A percentile compares a stretch with the other conserved stretches of the same genome.
Conservation (phyloP, 2,888 invertebrate genomes). For the Hylaea fasciaria region DNA sequence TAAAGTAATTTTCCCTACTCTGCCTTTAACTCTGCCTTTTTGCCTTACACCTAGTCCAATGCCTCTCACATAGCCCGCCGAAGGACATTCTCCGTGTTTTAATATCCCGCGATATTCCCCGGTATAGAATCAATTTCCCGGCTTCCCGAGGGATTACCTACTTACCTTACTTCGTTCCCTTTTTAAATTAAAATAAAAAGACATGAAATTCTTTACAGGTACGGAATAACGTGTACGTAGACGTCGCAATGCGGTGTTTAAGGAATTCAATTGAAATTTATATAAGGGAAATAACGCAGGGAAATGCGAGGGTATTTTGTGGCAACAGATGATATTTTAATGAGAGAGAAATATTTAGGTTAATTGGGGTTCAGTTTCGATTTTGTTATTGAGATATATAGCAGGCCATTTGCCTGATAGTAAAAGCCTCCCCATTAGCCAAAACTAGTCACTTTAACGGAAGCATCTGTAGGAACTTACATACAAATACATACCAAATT, state of each 20-base stretch:
- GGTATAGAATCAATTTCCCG: constrained; percentile 43
- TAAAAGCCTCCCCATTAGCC: no score
- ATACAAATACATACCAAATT: no score
- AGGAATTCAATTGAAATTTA: constrained; percentile 4
- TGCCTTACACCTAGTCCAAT: constrained; percentile 26
- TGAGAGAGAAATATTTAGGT: no score
- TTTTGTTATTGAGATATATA: neutral
- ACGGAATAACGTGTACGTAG: constrained; percentile 12
- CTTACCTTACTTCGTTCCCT: constrained; percentile 34
- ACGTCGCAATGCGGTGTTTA: constrained; percentile 29
- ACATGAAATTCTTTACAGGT: constrained; percentile 34
- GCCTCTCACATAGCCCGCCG: constrained; percentile 15
- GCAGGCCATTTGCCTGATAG: no score
- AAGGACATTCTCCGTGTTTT: constrained; percentile 36
- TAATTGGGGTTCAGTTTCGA: neutral
- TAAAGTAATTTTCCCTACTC: no score
- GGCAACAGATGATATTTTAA: no score
- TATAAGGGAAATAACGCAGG: neutral
- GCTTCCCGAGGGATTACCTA: constrained; percentile 38
- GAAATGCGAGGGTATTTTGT: neutral
- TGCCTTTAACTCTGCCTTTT: constrained; percentile 10
- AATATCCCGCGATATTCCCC: constrained; percentile 35
- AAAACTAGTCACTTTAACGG: no score
- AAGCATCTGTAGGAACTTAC: no score
- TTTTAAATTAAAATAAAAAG: constrained; percentile 45